A percentile compares a stretch with the other conserved stretches of the same genome.
Conservation (phyloP, 2,888 invertebrate species). For the Aphodius sticticus region DNA sequence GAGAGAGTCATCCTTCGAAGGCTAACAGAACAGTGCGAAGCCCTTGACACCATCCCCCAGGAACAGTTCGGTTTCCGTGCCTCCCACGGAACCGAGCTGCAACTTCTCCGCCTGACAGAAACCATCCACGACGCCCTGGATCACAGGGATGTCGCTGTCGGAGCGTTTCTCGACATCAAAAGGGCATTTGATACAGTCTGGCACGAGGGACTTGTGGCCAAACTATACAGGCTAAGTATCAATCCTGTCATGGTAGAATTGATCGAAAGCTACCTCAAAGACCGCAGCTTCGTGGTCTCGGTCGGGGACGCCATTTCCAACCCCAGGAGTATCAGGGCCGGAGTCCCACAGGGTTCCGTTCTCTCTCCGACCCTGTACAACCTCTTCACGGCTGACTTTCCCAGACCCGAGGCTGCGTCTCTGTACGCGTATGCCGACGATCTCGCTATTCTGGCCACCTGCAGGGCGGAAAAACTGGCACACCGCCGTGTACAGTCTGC, state of each 20-base stretch:
- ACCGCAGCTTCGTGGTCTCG: not conserved
- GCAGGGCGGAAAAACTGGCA: not conserved
- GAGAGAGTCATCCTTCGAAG: constrained; percentile 8
- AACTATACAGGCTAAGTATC: not conserved
- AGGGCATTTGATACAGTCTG: not conserved
- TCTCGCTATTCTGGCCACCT: constrained; percentile 7
- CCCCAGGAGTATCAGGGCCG: not conserved
- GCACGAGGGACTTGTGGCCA: not conserved
- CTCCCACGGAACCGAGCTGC: constrained; percentile 10
- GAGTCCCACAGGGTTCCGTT: constrained; percentile 19
- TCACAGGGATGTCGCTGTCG: not conserved
- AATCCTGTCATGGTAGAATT: not conserved
- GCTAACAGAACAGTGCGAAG: not conserved
- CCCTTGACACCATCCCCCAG: not conserved
- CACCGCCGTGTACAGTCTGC: not conserved
- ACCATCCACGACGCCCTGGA: not conserved
- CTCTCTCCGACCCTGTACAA: constrained; percentile 11
- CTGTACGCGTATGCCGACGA: constrained; percentile 11
- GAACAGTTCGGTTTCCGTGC: constrained; percentile 18
- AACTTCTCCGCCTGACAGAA: not conserved
- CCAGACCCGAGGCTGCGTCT: not conserved
- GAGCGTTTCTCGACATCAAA: constrained; percentile 9
- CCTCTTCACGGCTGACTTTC: constrained; percentile 8
- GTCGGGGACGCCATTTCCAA: not conserved
- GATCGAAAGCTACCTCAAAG: not conserved